Conservation (phyloP, 1,140 invertebrate genomes). For the Trissolcus basalis region DNA sequence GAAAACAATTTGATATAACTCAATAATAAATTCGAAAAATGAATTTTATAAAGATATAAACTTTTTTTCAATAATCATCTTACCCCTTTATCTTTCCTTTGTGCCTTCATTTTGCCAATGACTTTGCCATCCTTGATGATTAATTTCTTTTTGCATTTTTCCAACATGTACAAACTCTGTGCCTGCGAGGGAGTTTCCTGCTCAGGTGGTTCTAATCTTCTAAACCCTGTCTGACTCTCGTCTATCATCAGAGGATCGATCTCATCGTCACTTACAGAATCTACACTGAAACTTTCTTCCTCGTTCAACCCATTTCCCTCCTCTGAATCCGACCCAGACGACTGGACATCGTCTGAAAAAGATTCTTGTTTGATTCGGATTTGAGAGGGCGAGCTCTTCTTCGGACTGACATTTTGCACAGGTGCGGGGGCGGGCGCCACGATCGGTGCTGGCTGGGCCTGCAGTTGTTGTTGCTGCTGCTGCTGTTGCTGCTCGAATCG, state of each 20-base stretch:
- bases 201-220: conserved; percentile 76
- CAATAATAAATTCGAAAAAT: no score
- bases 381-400: conserved; percentile 67
- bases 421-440: conserved; percentile 16
- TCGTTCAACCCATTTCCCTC: conserved; percentile 77
- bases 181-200: conserved; percentile 76
- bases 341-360: conserved; percentile 73
- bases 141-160: conserved; percentile 86
- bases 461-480: conserved; percentile 61
- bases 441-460: conserved; percentile 18
- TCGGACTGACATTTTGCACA: conserved; percentile 53
- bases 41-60: no score
- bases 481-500: conserved; percentile 66
- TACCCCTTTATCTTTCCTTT: conserved; percentile 86
- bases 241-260: conserved; percentile 73
- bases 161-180: conserved; percentile 85
- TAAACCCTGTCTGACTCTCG: conserved; percentile 74
- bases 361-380: conserved; percentile 66
- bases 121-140: conserved; percentile 85
- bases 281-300: conserved; percentile 76
- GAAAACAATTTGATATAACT: no score
- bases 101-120: conserved; percentile 82
- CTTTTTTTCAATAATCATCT: conserved; percentile 60
- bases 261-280: conserved; percentile 74
- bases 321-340: conserved; percentile 78